Base-by-base conservation (phyloP, 2,888 invertebrate genomes). In the Chalcis sispes region DNA sequence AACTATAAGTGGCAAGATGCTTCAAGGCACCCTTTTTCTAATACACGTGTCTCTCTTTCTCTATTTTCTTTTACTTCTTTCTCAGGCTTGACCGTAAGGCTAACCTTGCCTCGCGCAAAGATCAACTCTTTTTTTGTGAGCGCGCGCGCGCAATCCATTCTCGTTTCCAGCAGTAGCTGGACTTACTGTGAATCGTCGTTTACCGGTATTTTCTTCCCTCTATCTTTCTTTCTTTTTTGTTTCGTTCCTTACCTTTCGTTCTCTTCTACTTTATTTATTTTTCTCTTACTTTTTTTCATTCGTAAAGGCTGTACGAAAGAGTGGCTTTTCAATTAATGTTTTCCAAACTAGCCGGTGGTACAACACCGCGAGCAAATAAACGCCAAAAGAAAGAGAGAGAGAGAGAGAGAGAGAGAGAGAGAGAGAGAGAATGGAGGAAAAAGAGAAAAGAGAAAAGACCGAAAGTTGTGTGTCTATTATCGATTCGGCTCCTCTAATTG, bases 261-360 rank as follows among this genome's bases (percentile, higher is more conserved):
- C n/a, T 23, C 50, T 50, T 20, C 50, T 15, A 5, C 46, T n/a
- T 15, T 46, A 5, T n/a, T 15, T n/a, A 5, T 46, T 15, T 8
- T 15, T 40, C 40, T 23, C 59, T 40, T 3, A 1, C 42, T 59
- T 27, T 7, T 23, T 13, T 3, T 4, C 25, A 4, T 20, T 36
- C 54, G 20, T 42, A 15, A 10, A n/a, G 32, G 10, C 52, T 20
- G 32, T 23, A 23, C 40, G 59, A 50, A 42, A 48, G 73, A 75
- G 52, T 56, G 62, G 72, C 72, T 72, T 76, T 76, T 76, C 72
- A 76, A 76, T 76, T 76, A 76, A 76, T 76, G 76, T 64, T 75
- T 74, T 72, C 64, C 52, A 72, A 72, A 72, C 76, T 72, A 29
- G 36, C 50, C 40, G 8, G 13, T 2, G 42, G 25, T 64, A 27